Percentiles rank a stretch among this genome's conserved stretches.
Evolutionary conservation across 2,113 vertebrate species (phyloP).

Genomic region (Chauna torquata): DNA sequence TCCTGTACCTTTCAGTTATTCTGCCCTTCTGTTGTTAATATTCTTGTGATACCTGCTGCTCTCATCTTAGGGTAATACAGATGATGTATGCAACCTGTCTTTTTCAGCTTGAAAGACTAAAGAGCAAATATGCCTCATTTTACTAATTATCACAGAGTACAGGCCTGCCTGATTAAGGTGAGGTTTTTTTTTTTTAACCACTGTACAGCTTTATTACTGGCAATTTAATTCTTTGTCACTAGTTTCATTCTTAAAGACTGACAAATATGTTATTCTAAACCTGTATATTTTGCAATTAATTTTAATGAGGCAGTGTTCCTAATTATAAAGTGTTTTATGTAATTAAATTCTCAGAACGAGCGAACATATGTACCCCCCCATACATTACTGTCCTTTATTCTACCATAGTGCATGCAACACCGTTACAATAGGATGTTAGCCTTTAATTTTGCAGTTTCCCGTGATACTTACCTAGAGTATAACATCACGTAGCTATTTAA

Average conservation of each 20-base stretch:
- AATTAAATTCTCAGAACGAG: not conserved
- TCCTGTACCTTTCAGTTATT: not conserved
- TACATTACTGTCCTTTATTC: not conserved
- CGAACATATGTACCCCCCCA: fast-evolving
- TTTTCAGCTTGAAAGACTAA: not conserved
- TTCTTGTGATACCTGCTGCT: not conserved
- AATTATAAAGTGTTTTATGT: not conserved
- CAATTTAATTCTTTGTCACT: not conserved
- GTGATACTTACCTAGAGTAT: not conserved
- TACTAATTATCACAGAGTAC: not conserved
- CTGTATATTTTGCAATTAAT: not conserved
- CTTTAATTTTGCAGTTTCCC: not conserved
- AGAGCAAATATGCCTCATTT: not conserved
- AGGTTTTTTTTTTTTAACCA: not conserved
- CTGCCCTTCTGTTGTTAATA: not conserved
- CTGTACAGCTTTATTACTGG: not conserved
- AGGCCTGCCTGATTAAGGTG: not conserved
- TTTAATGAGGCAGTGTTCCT: not conserved
- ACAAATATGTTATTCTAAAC: not conserved
- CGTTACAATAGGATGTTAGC: not conserved
- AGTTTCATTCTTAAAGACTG: not conserved
- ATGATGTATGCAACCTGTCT: not conserved
- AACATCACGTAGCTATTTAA: not conserved
- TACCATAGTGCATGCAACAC: not conserved
- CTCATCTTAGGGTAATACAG: not conserved